Evolutionary conservation across 2,888 invertebrate genomes (phyloP).

Genomic region (Drosophila mayaguana): DNA sequence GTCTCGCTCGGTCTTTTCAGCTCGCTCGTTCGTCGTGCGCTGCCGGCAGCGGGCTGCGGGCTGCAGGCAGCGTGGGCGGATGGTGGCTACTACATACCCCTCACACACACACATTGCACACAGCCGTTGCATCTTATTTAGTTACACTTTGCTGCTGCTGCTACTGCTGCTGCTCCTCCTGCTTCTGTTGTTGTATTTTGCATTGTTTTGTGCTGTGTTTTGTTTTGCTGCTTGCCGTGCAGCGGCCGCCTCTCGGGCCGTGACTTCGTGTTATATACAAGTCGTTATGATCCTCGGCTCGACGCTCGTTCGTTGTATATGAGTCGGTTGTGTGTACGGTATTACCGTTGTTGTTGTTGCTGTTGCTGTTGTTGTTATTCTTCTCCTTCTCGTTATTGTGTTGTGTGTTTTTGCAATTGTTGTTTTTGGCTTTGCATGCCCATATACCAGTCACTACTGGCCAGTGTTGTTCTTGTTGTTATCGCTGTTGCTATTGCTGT

Average conservation of each 20-base stretch:
- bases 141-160: slow-evolving; percentile 66
- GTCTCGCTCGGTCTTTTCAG: slow-evolving; percentile 78
- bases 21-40: slow-evolving; percentile 79
- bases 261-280: slow-evolving; percentile 76
- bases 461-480: slow-evolving; percentile 33
- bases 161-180: slow-evolving; percentile 47
- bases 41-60: slow-evolving; percentile 53
- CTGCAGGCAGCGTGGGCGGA: slow-evolving; percentile 48
- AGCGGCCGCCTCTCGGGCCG: slow-evolving; percentile 62
- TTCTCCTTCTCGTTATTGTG: slow-evolving; percentile 58
- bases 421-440: slow-evolving; percentile 44
- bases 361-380: slow-evolving; percentile 33
- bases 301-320: slow-evolving; percentile 70
- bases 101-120: slow-evolving; percentile 16
- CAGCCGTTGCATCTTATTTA: slow-evolving; percentile 75
- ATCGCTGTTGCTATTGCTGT: slow-evolving; percentile 66
- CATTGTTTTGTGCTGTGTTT: slow-evolving; percentile 83
- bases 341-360: slow-evolving; percentile 47
- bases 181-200: slow-evolving; percentile 76
- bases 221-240: slow-evolving; percentile 72
- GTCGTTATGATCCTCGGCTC: slow-evolving; percentile 76
- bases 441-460: slow-evolving; percentile 30
- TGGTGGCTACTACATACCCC: slow-evolving; percentile 17
- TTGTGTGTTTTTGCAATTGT: slow-evolving; percentile 67
- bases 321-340: slow-evolving; percentile 46